Evolutionary conservation across 2,888 invertebrate species (phyloP).

Genomic region (Limulus polyphemus): DNA sequence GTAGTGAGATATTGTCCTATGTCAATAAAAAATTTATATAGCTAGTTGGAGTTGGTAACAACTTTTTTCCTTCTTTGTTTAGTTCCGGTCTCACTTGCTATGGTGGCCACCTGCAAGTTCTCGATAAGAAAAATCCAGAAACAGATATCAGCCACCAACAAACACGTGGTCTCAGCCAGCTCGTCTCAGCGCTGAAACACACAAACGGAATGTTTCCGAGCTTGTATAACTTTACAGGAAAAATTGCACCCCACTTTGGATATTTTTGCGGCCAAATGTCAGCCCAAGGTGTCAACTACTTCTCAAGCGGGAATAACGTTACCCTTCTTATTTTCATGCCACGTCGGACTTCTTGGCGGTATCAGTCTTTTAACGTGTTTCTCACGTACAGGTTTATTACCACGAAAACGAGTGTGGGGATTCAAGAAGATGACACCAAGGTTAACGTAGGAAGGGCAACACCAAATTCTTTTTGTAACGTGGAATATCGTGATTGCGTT

Average conservation of each 20-base stretch:
- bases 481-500: slow-evolving; percentile 64
- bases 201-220: slow-evolving; percentile 1
- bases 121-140: no score
- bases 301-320: slow-evolving; percentile 55
- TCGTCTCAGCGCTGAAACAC: slow-evolving; percentile 17
- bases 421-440: slow-evolving; percentile 31
- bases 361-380: slow-evolving; percentile 46
- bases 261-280: slow-evolving; percentile 20
- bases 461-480: slow-evolving; percentile 46
- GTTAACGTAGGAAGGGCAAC: slow-evolving; percentile 5
- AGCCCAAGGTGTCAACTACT: slow-evolving; percentile 18
- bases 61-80: no score
- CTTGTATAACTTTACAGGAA: slow-evolving; percentile 13
- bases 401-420: slow-evolving; percentile 1
- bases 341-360: slow-evolving; percentile 56
- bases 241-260: slow-evolving; percentile 15
- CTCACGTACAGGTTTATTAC: slow-evolving; percentile 41
- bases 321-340: slow-evolving; percentile 51
- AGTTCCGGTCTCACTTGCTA: no score
- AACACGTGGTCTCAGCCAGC: slow-evolving; percentile 22
- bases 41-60: no score
- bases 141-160: slow-evolving; percentile 9
- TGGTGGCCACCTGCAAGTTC: no score
- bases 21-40: no score
- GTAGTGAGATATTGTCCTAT: no score